Evolutionary conservation across 2,113 vertebrate species (phyloP).

Genomic region (Oryzias celebensis): DNA sequence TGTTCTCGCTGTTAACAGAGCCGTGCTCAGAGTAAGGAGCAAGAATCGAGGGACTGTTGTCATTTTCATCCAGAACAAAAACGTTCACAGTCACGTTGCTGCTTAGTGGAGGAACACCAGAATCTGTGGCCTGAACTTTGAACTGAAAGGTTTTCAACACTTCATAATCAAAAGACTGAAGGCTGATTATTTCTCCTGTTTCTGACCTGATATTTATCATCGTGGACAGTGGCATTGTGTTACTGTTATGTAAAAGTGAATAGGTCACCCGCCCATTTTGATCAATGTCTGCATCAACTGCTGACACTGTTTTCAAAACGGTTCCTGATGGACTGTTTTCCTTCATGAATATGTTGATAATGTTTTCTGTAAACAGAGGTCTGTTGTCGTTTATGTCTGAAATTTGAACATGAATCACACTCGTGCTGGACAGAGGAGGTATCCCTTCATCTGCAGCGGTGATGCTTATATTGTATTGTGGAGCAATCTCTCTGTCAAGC

Average conservation of each 20-base stretch:
- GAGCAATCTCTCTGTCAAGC: background rate
- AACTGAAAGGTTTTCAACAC: slow-evolving; percentile 59
- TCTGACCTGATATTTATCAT: slow-evolving; percentile 67
- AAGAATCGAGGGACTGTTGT: slow-evolving; percentile 50
- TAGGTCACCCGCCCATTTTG: slow-evolving; percentile 59
- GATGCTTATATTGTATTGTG: slow-evolving; percentile 6
- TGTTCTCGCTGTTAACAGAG: slow-evolving; percentile 62
- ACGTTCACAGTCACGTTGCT: background rate
- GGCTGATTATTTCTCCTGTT: slow-evolving; percentile 60
- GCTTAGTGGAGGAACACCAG: slow-evolving; percentile 33
- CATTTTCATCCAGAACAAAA: background rate
- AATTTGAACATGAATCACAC: background rate
- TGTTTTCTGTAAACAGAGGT: slow-evolving; percentile 3
- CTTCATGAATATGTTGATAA: slow-evolving; percentile 1
- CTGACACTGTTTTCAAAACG: slow-evolving; percentile 1
- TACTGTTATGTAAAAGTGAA: slow-evolving; percentile 29
- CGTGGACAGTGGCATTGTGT: background rate
- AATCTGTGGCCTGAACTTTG: slow-evolving; percentile 67
- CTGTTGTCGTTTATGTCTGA: slow-evolving; percentile 14
- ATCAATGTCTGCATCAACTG: slow-evolving; percentile 56
- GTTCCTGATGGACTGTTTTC: slow-evolving; percentile 9
- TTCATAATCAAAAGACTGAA: slow-evolving; percentile 71
- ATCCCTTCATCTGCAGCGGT: slow-evolving; percentile 5
- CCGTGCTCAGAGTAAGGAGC: slow-evolving; percentile 60
- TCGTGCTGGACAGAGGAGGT: background rate